These are phyloP conservation scores for Hirtodrosophila trivittata DNA, from an alignment of 2,888 invertebrate genomes.

Conservation along the genomic window DNA sequence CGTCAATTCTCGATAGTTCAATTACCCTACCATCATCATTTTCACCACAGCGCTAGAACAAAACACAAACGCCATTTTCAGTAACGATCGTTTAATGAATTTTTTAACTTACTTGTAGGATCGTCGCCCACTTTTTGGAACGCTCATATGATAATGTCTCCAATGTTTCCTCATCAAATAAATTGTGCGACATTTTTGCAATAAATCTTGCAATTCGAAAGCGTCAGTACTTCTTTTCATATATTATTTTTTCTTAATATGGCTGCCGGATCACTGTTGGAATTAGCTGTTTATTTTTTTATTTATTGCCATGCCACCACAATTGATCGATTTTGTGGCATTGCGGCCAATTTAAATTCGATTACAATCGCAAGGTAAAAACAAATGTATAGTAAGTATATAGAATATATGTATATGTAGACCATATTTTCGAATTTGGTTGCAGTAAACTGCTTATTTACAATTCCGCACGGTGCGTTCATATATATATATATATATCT, in stretches of 20 bases:
- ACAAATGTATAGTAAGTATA: slow-evolving; percentile 53
- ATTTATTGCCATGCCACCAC: not conserved
- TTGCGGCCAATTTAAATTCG: no score
- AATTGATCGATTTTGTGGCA: no score
- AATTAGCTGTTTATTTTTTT: no score
- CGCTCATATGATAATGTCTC: slow-evolving; percentile 71
- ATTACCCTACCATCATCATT: slow-evolving; percentile 36
- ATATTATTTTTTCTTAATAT: no score
- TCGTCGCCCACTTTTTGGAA: slow-evolving; percentile 74
- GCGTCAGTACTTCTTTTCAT: not conserved
- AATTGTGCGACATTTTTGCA: slow-evolving; percentile 39
- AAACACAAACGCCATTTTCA: slow-evolving; percentile 1
- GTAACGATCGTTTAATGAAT: not conserved
- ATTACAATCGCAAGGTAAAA: no score
- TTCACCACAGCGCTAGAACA: slow-evolving; percentile 25
- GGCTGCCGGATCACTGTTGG: no score
- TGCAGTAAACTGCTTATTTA: slow-evolving; percentile 51
- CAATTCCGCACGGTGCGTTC: slow-evolving; percentile 85
- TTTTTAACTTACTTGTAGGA: slow-evolving; percentile 63
- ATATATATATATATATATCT: no score
- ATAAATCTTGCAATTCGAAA: not conserved
- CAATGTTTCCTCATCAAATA: slow-evolving; percentile 55
- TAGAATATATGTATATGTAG: slow-evolving; percentile 44
- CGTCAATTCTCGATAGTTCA: slow-evolving; percentile 34
- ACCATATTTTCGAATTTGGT: slow-evolving; percentile 64